Evolutionary conservation across 2,113 vertebrate genomes (phyloP), one percentile per base, ranked within the genome.

Genomic region (Cyprinodon variegatus): DNA sequence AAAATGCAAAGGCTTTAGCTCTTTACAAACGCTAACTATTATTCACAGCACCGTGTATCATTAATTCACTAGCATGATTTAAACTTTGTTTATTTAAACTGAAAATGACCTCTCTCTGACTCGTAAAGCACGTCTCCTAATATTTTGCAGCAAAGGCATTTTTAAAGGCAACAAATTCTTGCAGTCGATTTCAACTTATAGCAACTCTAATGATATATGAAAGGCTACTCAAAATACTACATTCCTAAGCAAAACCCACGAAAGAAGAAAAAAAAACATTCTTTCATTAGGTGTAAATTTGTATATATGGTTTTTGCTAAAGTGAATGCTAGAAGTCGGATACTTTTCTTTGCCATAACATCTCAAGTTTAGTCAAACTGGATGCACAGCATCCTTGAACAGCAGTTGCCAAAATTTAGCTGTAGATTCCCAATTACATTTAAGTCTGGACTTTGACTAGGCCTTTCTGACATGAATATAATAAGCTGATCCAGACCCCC

Each of bases 21-120:
- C 61, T 67, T 41, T 46, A 70, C 37, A 37, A 48, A 76, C 68
- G 65, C 4, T 62, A 63, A 68, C 22, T 17, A 29, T 60, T 43
- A n/a, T 48, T 65, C 61, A 59, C 61, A 37, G 60, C 41, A 80
- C 36, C 43, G 66, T 68, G 22, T 20, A 70, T 77, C 61, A 81
- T 71, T 72, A 22, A 4, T 74, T 67, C 20, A 65, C 20, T 50
- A 70, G 40, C 38, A 48, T 7, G 4, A 68, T 37, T 45, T 1
- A 17, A 67, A 45, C 22, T 11, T 10, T 43, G 65, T 70, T 43
- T 20, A 11, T 39, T 41, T 67, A 22, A 60, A 68, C 11, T 37
- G 15, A 17, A 45, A 36, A 41, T 50, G 61, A 62, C 67, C 37
- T 53, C 37, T 39, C 38, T 50, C 61, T 72, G 61, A 71, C 3